Evolutionary conservation across 2,888 invertebrate species (phyloP).

Genomic region (Hyalella azteca): DNA sequence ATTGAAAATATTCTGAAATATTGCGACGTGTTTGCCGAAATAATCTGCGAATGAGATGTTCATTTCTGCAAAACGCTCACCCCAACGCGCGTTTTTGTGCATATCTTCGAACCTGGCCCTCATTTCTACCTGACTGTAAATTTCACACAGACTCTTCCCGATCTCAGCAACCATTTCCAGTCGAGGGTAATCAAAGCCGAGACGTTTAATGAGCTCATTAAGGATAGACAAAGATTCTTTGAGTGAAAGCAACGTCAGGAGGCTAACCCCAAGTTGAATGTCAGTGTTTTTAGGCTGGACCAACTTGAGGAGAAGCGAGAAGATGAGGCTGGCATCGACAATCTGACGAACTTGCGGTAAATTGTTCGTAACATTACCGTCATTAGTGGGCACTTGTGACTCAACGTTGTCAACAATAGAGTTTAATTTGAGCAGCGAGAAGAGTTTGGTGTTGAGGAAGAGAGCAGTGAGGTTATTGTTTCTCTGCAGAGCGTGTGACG

Average conservation of each 20-base stretch:
- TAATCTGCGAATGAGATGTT: slow-evolving; percentile 53
- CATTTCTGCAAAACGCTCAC: slow-evolving; percentile 44
- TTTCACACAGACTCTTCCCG: slow-evolving; percentile 44
- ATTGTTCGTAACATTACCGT: no score
- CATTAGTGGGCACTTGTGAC: slow-evolving; percentile 20
- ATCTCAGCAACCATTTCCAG: slow-evolving; percentile 44
- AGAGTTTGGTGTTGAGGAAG: not conserved
- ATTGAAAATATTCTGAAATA: slow-evolving; percentile 43
- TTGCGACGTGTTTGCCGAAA: slow-evolving; percentile 41
- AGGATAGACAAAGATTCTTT: slow-evolving; percentile 42
- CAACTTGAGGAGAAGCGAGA: slow-evolving; percentile 49
- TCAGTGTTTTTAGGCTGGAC: slow-evolving; percentile 47
- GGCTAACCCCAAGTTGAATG: slow-evolving; percentile 40
- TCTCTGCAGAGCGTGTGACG: not conserved
- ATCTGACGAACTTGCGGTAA: not conserved
- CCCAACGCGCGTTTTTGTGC: slow-evolving; percentile 50
- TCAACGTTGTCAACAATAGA: not conserved
- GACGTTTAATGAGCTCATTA: slow-evolving; percentile 52
- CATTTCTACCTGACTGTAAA: slow-evolving; percentile 42
- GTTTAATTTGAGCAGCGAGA: not conserved
- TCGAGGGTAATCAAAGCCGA: slow-evolving; percentile 51
- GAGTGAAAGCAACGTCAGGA: slow-evolving; percentile 45
- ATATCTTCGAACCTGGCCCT: slow-evolving; percentile 47
- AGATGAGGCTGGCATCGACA: not conserved
- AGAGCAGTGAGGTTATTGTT: slow-evolving; percentile 9